A percentile compares a stretch with the other conserved stretches of the same genome.
These are phyloP conservation scores for Glandiceps talaboti DNA, from an alignment of 53 echinoderm and acorn worm species.

Conservation along the genomic window DNA sequence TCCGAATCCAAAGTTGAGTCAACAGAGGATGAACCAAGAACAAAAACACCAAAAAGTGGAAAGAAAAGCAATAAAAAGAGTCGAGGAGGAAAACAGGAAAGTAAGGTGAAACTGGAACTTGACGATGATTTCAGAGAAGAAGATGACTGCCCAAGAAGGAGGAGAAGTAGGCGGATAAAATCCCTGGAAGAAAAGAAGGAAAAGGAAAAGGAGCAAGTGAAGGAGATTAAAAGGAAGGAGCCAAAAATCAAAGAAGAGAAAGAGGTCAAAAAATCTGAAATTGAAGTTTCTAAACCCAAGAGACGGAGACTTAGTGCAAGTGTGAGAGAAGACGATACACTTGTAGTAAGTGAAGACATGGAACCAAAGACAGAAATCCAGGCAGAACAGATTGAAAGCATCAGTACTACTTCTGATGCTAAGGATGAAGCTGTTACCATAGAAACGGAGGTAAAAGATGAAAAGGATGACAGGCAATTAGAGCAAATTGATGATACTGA, in stretches of 20 bases:
- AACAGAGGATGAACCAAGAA: not conserved
- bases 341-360: not conserved
- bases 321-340: not conserved
- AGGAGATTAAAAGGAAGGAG: constrained; percentile 8
- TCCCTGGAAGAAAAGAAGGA: not conserved
- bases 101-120: not conserved
- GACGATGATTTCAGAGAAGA: not conserved
- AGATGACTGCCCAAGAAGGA: not conserved
- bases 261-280: not conserved
- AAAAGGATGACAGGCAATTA: not conserved
- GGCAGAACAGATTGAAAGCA: not conserved
- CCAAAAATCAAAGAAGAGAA: constrained; percentile 10
- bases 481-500: not conserved
- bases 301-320: constrained; percentile 12
- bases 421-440: constrained; percentile 1
- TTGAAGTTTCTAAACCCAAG: not conserved
- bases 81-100: constrained; percentile 2
- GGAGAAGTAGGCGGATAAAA: not conserved
- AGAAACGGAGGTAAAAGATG: not conserved
- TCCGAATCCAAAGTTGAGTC: not conserved
- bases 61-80: constrained; percentile 6
- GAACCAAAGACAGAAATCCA: not conserved
- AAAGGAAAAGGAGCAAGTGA: not conserved
- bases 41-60: constrained; percentile 1
- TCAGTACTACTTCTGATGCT: not conserved